Evolutionary conservation across 2,888 invertebrate species (phyloP), one percentile per base, ranked within the genome.

Genomic region (Patella ulyssiponensis): DNA sequence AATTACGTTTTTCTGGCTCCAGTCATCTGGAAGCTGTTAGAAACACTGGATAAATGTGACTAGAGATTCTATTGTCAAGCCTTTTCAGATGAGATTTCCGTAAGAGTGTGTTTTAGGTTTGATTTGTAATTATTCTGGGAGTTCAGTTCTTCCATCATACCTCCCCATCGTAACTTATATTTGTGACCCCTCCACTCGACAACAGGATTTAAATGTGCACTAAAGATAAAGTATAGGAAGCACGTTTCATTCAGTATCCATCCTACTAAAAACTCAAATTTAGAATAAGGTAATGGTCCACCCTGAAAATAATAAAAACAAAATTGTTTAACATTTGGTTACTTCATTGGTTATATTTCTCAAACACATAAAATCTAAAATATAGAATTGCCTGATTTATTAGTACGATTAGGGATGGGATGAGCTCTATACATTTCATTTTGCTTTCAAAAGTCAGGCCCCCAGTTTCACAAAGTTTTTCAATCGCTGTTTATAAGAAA

Each of bases 91-190:
- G n/a, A 54, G 20, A 14, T 20, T 54, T 27, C 23, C 12, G 7
- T 33, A 44, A 33, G 14, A 11, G 23, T 69, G 11, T 33, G 5
- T 20, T 17, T 20, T n/a, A 17, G 27, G 33, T n/a, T 52, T 52
- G 44, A 71, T 27, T 81, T 82, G 71, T 86, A 83, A 79, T 84
- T 83, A 17, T 80, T 79, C 69, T 82, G 81, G 23, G 70, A 69
- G n/a, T 27, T 73, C 1, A 86, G 69, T 80, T 87, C 87, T 76
- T 97, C 97, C 73, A 97, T 97, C 71, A 96, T 93, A 58, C 99
- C 99, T 83, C 99, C 98, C 98, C 98, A 99, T 88, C 95, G 95
- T 81, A 99, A 94, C 91, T 95, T 95, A 93, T 96, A 99, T 86
- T 95, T 94, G 56, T 87, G 85, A 88, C 96, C 95, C 88, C 98